phyloP scores from a whole-genome alignment of 2,797 vertebrate genomes.

The Gastrophryne carolinensis region DNA sequence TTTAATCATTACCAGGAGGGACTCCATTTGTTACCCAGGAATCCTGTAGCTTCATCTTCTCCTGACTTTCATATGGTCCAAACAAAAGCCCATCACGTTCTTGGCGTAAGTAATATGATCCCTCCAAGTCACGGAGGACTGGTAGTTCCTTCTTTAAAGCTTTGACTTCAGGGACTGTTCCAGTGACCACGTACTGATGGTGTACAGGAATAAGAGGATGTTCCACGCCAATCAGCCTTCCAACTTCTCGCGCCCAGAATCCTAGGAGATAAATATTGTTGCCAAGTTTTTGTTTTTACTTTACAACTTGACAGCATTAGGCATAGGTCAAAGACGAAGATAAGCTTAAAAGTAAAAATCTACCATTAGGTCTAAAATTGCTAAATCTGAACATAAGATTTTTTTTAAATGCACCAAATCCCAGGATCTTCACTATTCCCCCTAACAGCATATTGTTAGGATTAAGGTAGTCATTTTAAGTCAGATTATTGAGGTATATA shows the following conservation, averaged over 20 bases:
- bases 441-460: too few relatives aligned
- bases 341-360: too few relatives aligned
- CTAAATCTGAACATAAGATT: too few relatives aligned
- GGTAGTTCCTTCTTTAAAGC: conserved; percentile 86
- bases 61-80: conserved; percentile 89
- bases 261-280: conserved; percentile 71
- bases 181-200: conserved; percentile 93
- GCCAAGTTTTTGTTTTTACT: too few relatives aligned
- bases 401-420: too few relatives aligned
- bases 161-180: conserved; percentile 93
- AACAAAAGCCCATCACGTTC: conserved; percentile 93
- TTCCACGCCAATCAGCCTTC: conserved; percentile 84
- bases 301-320: too few relatives aligned
- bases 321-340: too few relatives aligned
- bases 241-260: conserved; percentile 94
- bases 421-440: too few relatives aligned
- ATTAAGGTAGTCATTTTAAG: too few relatives aligned
- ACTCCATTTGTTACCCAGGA: conserved; percentile 89
- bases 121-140: conserved; percentile 91
- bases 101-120: conserved; percentile 91
- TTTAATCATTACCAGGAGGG: conserved; percentile 84
- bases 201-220: conserved; percentile 95
- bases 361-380: too few relatives aligned
- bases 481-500: too few relatives aligned
- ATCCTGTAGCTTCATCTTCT: conserved; percentile 93